phyloP scores from a whole-genome alignment of 2,888 invertebrate species.

The Melanostoma scalare region DNA sequence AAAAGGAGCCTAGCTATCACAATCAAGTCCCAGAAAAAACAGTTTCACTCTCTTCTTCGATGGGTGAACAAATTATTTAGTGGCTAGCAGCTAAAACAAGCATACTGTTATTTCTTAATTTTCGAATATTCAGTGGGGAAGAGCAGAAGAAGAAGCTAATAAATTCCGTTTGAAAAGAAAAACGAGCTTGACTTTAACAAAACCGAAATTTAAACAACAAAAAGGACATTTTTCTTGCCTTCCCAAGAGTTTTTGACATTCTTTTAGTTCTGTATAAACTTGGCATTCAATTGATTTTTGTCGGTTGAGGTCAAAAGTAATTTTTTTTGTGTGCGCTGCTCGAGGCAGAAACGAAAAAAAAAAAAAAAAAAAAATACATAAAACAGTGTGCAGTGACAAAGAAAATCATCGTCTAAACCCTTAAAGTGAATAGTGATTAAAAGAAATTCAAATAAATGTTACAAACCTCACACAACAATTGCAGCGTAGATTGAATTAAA shows the following conservation, averaged over 20 bases:
- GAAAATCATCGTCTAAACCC: constrained; percentile 20
- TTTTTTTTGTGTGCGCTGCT: constrained; percentile 29
- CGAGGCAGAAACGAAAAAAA: constrained; percentile 33
- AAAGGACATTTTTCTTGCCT: neutral
- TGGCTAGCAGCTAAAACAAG: constrained; percentile 52
- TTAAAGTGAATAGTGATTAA: constrained; percentile 45
- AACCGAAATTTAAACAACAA: constrained; percentile 9
- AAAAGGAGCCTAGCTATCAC: constrained; percentile 27
- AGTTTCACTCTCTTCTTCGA: constrained; percentile 68
- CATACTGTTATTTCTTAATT: constrained; percentile 23
- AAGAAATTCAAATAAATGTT: constrained; percentile 16
- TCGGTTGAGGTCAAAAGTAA: constrained; percentile 57
- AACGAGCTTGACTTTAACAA: neutral
- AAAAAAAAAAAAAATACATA: neutral
- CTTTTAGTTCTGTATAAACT: constrained; percentile 29
- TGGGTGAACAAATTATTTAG: constrained; percentile 71
- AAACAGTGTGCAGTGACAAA: constrained; percentile 25
- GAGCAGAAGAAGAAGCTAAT: constrained; percentile 21
- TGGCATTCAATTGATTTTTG: constrained; percentile 66
- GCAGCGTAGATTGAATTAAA: constrained; percentile 40
- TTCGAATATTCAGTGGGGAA: constrained; percentile 42
- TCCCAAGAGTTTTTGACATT: neutral
- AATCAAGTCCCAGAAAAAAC: constrained; percentile 70
- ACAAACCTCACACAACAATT: constrained; percentile 36
- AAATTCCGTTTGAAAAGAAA: neutral